These are phyloP conservation scores for Omphaloscelis lunosa DNA, from an alignment of 2,888 invertebrate genomes.

Conservation along the genomic window DNA sequence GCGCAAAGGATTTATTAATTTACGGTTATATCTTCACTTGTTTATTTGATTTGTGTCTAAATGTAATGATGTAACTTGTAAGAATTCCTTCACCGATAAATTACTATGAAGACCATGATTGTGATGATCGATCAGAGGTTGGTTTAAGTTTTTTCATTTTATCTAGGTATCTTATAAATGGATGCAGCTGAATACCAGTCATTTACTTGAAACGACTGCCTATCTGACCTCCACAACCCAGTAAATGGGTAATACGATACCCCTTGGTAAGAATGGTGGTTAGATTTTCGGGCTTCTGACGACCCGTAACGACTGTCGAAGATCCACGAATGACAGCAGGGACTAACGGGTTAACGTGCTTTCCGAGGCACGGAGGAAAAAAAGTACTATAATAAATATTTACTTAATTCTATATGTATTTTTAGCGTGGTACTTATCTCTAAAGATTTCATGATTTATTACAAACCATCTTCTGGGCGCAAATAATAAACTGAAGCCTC, in stretches of 20 bases:
- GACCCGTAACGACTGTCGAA: too few species aligned
- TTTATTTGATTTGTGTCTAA: background rate
- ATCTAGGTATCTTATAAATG: background rate
- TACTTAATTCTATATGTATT: background rate
- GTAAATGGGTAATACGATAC: too few species aligned
- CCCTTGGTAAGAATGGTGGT: too few species aligned
- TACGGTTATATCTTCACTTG: background rate
- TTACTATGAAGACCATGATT: background rate
- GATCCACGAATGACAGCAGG: too few species aligned
- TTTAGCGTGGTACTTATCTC: background rate
- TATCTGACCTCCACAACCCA: too few species aligned
- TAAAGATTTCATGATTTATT: slow-evolving; percentile 1
- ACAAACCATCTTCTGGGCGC: slow-evolving; percentile 3
- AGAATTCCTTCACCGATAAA: background rate
- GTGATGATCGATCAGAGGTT: background rate
- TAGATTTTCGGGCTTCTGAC: too few species aligned
- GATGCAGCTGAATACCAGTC: too few species aligned
- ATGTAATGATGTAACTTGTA: background rate
- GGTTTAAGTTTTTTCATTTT: background rate
- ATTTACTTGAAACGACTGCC: too few species aligned
- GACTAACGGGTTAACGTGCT: too few species aligned
- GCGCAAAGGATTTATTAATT: background rate
- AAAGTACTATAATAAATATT: background rate
- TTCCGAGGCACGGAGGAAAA: too few species aligned
- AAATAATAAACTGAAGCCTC: slow-evolving; percentile 45